Evolutionary conservation across 2,888 invertebrate species (phyloP), one percentile per base, ranked within the genome.

Genomic region (Liposcelis brunnea): DNA sequence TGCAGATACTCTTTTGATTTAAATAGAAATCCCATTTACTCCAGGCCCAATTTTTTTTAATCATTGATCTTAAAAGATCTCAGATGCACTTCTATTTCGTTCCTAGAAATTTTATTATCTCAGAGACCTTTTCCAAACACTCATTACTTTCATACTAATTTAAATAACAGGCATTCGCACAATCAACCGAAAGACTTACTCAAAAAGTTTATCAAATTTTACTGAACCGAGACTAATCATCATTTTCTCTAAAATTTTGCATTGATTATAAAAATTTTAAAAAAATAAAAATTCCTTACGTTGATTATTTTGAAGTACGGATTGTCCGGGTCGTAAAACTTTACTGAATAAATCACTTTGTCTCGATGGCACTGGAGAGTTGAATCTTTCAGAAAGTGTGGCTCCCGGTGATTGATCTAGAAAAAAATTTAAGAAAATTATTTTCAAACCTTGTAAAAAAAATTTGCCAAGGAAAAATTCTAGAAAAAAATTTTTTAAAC

Each of bases 351-450:
- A 66, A 52, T 31, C 62, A 60, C 49, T 63, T 64, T 51, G 63
- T 63, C 2, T 58, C 61, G 53, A 56, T 2, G 69, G 65, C 36
- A 72, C 65, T 0, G 80, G 80, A 1, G 75, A 74, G 46, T 77
- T 71, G 59, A 80, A 80, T 53, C 78, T 67, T 50, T 78, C 76
- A 65, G 1, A 68, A 69, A 18, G 70, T 66, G 70, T 66, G n/a
- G 71, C 68, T 34, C 68, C 65, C 1, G 74, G 74, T 0, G 74
- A 73, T 52, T 69, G 69, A 3, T 68, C 54, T 45, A 62, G 8
- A 26, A 26, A 26, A 26, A 26, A 26, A 26, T 6, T 26, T 26
- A 26, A 26, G 4, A 6, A 26, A 26, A 6, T 26, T 26, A n/a
- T n/a, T n/a, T n/a, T n/a, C n/a, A n/a, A n/a, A n/a, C n/a, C n/a